phyloP scores from a whole-genome alignment of 2,113 vertebrate species.

The Malurus melanocephalus region DNA sequence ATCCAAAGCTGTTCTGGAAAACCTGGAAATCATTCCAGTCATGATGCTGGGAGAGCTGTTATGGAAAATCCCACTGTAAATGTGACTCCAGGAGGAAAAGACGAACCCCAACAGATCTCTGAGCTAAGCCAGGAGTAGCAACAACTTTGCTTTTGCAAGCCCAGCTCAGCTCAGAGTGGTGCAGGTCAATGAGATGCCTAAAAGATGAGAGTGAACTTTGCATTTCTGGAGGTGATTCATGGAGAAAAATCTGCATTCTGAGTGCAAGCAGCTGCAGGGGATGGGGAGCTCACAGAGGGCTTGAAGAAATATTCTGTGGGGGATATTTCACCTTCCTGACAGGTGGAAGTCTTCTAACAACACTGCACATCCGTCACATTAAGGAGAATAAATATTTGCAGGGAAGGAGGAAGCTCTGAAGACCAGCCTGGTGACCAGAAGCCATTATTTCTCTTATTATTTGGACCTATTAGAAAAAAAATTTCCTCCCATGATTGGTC shows the following conservation, averaged over 20 bases:
- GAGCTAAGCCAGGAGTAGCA: neutral
- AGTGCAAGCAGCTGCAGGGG: neutral
- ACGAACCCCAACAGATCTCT: neutral
- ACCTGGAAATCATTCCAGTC: neutral
- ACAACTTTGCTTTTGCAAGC: neutral
- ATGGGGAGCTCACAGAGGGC: neutral
- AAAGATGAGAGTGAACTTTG: neutral
- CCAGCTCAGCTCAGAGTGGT: neutral
- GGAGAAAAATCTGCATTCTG: neutral
- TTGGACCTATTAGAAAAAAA: constrained; percentile 10
- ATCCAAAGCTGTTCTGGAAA: neutral
- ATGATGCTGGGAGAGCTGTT: neutral
- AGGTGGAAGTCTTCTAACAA: neutral
- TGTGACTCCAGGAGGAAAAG: neutral
- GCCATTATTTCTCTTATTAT: constrained; percentile 3
- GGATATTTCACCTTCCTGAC: neutral
- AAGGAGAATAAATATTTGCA: constrained; percentile 30
- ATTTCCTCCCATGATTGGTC: neutral
- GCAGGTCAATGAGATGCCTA: neutral
- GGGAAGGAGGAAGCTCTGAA: constrained; percentile 22
- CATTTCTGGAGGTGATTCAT: neutral
- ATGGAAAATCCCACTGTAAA: neutral
- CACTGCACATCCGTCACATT: neutral
- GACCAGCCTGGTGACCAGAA: neutral
- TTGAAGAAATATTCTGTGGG: neutral